These are phyloP conservation scores for Lithodes maja DNA, from an alignment of 2,888 invertebrate genomes.

Conservation along the genomic window DNA sequence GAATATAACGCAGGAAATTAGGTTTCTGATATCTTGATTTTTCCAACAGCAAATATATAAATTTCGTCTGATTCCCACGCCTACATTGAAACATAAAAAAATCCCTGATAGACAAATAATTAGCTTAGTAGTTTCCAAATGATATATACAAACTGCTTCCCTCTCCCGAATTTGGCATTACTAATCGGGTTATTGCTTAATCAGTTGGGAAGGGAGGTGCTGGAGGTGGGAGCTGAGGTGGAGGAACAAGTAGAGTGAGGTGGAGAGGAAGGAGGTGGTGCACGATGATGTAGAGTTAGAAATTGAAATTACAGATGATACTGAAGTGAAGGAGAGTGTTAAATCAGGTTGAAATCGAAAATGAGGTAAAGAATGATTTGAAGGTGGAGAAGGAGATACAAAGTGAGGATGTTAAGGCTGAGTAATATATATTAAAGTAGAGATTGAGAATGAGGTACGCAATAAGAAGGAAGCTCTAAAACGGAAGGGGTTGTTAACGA, in stretches of 20 bases:
- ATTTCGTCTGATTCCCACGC: not conserved
- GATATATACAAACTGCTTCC: constrained; percentile 17
- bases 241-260: too few species aligned
- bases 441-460: too few species aligned
- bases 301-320: not conserved
- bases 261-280: not conserved
- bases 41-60: constrained; percentile 20
- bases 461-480: too few species aligned
- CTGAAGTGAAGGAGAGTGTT: not conserved
- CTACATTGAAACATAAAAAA: not conserved
- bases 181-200: constrained; percentile 19
- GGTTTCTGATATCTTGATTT: constrained; percentile 26
- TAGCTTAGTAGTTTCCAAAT: constrained; percentile 23
- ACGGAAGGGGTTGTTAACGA: too few species aligned
- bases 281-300: not conserved
- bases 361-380: too few species aligned
- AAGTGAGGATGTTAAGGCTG: too few species aligned
- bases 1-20: constrained; percentile 17
- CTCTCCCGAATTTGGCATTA: not conserved
- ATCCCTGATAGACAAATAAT: constrained; percentile 21
- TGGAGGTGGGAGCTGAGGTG: not conserved
- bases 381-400: too few species aligned
- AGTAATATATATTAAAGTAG: too few species aligned
- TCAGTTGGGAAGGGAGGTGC: not conserved
- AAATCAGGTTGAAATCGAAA: too few species aligned